Evolutionary conservation across 2,888 invertebrate genomes (phyloP).

Genomic region (Vesta saturnalis): DNA sequence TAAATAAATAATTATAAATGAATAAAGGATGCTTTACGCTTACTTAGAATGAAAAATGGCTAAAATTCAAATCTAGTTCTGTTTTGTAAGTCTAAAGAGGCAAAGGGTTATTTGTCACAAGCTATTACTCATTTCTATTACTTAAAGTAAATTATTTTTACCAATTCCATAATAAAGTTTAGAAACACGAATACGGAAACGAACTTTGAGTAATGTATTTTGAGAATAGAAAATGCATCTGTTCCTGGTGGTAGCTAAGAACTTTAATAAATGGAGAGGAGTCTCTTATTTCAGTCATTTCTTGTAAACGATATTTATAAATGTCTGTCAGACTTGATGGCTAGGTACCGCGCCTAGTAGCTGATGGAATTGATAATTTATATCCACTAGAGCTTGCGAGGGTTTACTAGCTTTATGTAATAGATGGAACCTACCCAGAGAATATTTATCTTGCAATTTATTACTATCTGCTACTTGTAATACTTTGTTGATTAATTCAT

Average conservation of each 20-base stretch:
- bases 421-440: conserved; percentile 45
- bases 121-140: conserved; percentile 26
- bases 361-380: conserved; percentile 57
- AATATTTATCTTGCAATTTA: conserved; percentile 48
- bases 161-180: conserved; percentile 19
- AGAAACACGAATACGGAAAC: conserved; percentile 25
- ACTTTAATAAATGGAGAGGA: conserved; percentile 51
- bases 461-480: conserved; percentile 40
- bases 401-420: conserved; percentile 41
- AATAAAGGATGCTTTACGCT: too few relatives aligned
- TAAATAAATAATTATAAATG: too few relatives aligned
- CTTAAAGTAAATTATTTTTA: conserved; percentile 25
- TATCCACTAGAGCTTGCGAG: conserved; percentile 50
- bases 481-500: conserved; percentile 35
- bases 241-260: conserved; percentile 40
- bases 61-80: too few relatives aligned
- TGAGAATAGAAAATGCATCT: conserved; percentile 36
- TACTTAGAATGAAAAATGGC: too few relatives aligned
- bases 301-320: conserved; percentile 55
- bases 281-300: conserved; percentile 52
- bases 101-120: too few relatives aligned
- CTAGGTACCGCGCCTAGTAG: conserved; percentile 52
- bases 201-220: conserved; percentile 32
- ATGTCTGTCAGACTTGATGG: conserved; percentile 55
- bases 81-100: too few relatives aligned